A percentile compares a stretch with the other conserved stretches of the same genome.
These are phyloP conservation scores for Hydropsyche tenuis DNA, from an alignment of 1,140 invertebrate genomes.

Conservation along the genomic window DNA sequence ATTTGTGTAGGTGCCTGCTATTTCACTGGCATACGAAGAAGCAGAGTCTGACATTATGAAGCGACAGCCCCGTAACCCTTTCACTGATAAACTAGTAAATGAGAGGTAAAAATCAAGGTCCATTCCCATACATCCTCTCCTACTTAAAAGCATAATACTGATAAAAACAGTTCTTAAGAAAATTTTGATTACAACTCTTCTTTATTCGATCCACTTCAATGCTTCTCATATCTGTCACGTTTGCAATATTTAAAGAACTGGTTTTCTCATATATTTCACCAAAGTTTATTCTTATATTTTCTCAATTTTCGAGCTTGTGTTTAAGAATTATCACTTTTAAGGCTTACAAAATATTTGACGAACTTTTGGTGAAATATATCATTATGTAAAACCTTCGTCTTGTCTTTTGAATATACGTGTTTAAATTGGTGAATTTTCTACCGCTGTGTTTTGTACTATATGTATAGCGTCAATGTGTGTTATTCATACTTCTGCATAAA, in stretches of 20 bases:
- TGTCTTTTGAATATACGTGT: constrained; percentile 20
- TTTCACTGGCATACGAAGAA: constrained; percentile 99
- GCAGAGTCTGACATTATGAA: constrained; percentile 99
- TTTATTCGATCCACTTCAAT: background rate
- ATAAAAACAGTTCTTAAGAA: background rate
- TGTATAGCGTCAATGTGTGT: constrained; percentile 43
- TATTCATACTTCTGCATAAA: constrained; percentile 46
- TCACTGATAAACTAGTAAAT: constrained; percentile 97
- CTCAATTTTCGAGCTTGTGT: no score
- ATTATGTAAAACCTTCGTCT: no score
- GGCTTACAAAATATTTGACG: no score
- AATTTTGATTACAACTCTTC: background rate
- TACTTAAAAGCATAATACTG: background rate
- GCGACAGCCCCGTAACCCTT: constrained; percentile 95
- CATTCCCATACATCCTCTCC: constrained; percentile 11
- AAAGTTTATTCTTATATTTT: background rate
- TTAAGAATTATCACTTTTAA: no score
- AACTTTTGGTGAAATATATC: no score
- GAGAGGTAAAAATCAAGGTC: constrained; percentile 80
- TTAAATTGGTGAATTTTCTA: constrained; percentile 19
- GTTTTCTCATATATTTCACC: background rate
- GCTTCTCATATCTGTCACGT: no score
- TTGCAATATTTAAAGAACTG: background rate
- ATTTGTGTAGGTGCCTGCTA: constrained; percentile 92
- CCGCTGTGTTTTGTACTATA: constrained; percentile 40